Evolutionary conservation across 2,888 invertebrate genomes (phyloP).

Genomic region (Caenorhabditis panamensis): DNA sequence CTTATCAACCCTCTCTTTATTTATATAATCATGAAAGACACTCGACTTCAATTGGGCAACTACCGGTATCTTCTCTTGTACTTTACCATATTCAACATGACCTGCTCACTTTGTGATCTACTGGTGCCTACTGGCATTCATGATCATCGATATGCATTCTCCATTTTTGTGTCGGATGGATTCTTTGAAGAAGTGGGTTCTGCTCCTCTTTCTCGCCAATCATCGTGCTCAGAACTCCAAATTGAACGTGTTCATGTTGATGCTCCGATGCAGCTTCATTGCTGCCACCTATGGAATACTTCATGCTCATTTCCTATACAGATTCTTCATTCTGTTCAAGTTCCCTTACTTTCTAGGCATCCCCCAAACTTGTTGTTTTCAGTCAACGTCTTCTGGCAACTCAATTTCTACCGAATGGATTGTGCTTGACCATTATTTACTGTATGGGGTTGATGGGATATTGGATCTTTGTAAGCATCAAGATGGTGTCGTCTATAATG

Average conservation of each 20-base stretch:
- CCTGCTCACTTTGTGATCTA: conserved; percentile 27
- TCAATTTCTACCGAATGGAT: conserved; percentile 15
- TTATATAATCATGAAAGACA: conserved; percentile 16
- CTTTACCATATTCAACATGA: conserved; percentile 35
- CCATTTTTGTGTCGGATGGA: neutral
- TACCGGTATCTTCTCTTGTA: conserved; percentile 26
- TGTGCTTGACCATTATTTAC: neutral
- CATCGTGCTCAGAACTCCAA: neutral
- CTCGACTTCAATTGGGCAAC: conserved; percentile 13
- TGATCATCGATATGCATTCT: neutral
- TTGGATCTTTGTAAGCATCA: conserved; percentile 11
- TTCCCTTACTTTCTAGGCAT: neutral
- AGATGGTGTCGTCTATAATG: neutral
- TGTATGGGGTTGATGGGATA: neutral
- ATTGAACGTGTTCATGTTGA: neutral
- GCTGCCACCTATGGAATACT: conserved; percentile 27
- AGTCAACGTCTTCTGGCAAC: neutral
- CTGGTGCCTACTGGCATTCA: conserved; percentile 11
- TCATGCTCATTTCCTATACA: conserved; percentile 26
- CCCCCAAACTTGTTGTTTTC: neutral
- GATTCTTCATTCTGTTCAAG: conserved; percentile 24
- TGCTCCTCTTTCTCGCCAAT: neutral
- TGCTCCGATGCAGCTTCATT: conserved; percentile 19
- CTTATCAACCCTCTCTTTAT: conserved; percentile 33
- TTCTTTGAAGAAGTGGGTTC: neutral